phyloP scores from a whole-genome alignment of 2,797 vertebrate species.

The Arctocebus calabarensis region DNA sequence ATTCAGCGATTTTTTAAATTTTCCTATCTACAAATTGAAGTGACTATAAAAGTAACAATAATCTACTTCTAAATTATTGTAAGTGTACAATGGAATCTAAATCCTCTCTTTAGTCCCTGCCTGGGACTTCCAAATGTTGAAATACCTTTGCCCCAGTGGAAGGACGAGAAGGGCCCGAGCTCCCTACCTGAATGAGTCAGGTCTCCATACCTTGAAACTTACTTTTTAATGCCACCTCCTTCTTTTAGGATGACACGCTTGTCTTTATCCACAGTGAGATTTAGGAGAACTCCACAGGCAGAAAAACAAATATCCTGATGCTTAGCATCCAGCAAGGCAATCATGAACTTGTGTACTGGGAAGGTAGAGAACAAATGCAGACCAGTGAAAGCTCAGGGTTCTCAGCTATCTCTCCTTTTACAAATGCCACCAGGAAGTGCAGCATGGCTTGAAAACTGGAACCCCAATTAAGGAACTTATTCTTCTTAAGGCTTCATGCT shows the following conservation, averaged over 20 bases:
- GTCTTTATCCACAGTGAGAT: conserved; percentile 92
- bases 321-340: conserved; percentile 94
- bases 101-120: background rate
- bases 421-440: background rate
- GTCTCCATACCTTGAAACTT: conserved; percentile 79
- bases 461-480: too few relatives aligned
- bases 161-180: background rate
- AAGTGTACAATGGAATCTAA: background rate
- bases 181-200: background rate
- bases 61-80: background rate
- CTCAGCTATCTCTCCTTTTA: background rate
- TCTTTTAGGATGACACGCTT: conserved; percentile 89
- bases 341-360: conserved; percentile 94
- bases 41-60: background rate
- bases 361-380: background rate
- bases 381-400: background rate
- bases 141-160: background rate
- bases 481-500: background rate
- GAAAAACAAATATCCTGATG: conserved; percentile 95
- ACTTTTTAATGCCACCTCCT: conserved; percentile 93
- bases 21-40: conserved; percentile 2
- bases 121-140: background rate
- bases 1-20: background rate
- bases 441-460: background rate
- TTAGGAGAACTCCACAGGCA: conserved; percentile 96